Base-by-base conservation (phyloP, 2,113 vertebrate genomes). In the Coturnix japonica region DNA sequence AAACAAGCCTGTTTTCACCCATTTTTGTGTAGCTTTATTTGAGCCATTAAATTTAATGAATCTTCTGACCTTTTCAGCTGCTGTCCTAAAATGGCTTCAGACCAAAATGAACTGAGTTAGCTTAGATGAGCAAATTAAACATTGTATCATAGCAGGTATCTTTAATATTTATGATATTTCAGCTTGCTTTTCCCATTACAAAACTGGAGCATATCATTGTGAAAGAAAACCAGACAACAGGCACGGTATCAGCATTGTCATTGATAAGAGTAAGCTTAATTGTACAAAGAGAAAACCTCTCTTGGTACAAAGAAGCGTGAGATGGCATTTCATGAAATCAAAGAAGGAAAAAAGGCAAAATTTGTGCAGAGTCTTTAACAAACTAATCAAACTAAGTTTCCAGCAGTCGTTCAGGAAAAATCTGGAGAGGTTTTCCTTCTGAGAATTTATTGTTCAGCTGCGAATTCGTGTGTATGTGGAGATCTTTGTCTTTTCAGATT, bases 11-110 rank as follows among this genome's bases (percentile, higher is more conserved):
- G 15, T n/a, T 93, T 96, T 79, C 86, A 87, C 85, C 63, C 30
- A 4, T 19, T 93, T 94, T 74, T 79, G 22, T 77, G 21, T 67
- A n/a, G 35, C 85, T 96, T 96, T 97, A 94, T 97, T 86, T 84
- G 86, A 83, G 37, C 70, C 57, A 80, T 96, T 85, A 95, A 86
- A 91, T 93, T 63, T 95, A 94, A 95, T 76, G 78, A 77, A 76
- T 91, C 54, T 80, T 25, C 23, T 92, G 77, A 28, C 74, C 37
- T 82, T 95, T 93, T 93, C 71, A 81, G 49, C 85, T 90, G 67
- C 91, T 33, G 21, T 77, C 61, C 65, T 72, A 9, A 47, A 94
- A 76, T 57, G 31, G 30, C 63, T 96, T 96, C 81, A 75, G 87
- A 94, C 41, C 61, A 44, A 84, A 95, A 81, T 82, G 59, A 84